phyloP scores from a whole-genome alignment of 2,113 vertebrate genomes.

The Lonchura striata region DNA sequence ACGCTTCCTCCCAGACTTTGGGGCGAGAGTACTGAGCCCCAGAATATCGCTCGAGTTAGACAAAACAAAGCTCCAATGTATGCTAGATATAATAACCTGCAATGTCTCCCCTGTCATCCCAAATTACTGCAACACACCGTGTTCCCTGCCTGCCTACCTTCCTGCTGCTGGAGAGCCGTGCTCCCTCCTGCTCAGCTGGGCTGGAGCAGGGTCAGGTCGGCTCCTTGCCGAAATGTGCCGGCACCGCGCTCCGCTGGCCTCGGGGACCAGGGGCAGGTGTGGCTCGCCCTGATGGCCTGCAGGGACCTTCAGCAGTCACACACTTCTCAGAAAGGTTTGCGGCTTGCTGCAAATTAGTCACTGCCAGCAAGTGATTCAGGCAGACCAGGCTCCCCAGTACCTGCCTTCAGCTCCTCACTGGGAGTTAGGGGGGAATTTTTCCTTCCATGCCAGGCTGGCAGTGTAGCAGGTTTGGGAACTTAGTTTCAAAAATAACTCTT shows the following conservation, averaged over 20 bases:
- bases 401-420: neutral
- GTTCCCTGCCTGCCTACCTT: neutral
- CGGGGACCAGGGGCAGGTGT: rapidly evolving
- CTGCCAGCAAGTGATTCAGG: neutral
- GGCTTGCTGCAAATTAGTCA: neutral
- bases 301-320: neutral
- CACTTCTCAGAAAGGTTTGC: neutral
- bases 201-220: neutral
- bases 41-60: neutral
- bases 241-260: rapidly evolving
- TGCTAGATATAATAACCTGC: neutral
- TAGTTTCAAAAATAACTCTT: neutral
- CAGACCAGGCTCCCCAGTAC: neutral
- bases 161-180: neutral
- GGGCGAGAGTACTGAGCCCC: conserved; percentile 2
- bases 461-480: neutral
- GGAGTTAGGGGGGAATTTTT: neutral
- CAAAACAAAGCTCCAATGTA: conserved; percentile 37
- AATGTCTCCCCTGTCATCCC: conserved; percentile 49
- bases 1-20: neutral
- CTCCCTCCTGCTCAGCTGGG: neutral
- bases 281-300: neutral
- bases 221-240: neutral
- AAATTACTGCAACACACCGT: neutral
- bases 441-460: rapidly evolving